phyloP scores from a whole-genome alignment of 2,113 vertebrate genomes.

The Ailurus styani region DNA sequence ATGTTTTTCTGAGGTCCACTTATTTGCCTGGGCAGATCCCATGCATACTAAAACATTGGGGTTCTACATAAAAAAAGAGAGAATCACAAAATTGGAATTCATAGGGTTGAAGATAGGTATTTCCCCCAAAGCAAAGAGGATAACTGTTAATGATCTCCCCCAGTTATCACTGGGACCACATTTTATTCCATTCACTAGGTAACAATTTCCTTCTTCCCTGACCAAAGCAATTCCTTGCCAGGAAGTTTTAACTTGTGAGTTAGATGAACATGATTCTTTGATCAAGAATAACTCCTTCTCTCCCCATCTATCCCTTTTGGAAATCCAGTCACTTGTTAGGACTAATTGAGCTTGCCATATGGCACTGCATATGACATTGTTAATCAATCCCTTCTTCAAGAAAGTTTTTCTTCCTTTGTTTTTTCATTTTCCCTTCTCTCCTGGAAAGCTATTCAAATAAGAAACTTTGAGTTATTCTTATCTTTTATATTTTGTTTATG shows the following conservation, averaged over 20 bases:
- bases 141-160: background rate
- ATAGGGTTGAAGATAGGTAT: background rate
- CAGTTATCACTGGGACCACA: background rate
- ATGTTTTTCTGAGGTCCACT: background rate
- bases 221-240: background rate
- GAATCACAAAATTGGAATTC: background rate
- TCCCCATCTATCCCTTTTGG: background rate
- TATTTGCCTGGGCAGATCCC: background rate
- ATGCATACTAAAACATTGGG: background rate
- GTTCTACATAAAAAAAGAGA: background rate
- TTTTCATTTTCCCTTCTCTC: background rate
- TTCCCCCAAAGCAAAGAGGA: background rate
- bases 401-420: background rate
- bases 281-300: background rate
- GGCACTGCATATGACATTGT: background rate
- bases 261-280: background rate
- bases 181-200: background rate
- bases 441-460: background rate
- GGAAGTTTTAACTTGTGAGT: background rate
- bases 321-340: background rate
- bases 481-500: background rate
- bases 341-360: background rate
- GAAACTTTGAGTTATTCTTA: background rate
- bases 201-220: background rate
- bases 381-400: background rate